A percentile compares a stretch with the other conserved stretches of the same genome.
Conservation (phyloP, 2,888 invertebrate genomes). For the Meghimatium bilineatum region DNA sequence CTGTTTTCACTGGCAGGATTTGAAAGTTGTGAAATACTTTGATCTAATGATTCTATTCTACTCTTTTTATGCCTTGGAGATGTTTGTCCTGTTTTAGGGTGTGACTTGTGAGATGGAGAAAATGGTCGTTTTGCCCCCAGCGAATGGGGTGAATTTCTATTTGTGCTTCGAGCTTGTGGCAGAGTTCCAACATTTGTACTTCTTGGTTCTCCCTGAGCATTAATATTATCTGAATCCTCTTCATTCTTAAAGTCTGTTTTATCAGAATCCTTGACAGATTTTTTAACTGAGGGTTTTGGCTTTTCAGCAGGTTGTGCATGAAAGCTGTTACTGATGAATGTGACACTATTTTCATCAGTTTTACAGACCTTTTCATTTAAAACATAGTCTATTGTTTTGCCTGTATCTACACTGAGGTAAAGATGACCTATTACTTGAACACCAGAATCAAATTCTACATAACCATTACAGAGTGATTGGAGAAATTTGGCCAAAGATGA, state of each 20-base stretch:
- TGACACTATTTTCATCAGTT: constrained; percentile 54
- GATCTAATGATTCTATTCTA: constrained; percentile 35
- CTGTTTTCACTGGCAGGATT: constrained; percentile 37
- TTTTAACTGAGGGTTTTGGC: constrained; percentile 39
- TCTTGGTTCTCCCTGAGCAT: constrained; percentile 35
- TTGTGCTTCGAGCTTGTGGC: neutral
- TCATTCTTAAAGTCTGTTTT: constrained; percentile 25
- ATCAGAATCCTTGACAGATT: neutral
- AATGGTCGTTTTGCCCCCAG: constrained; percentile 19
- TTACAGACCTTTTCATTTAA: constrained; percentile 55
- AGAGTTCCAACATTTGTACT: constrained; percentile 45
- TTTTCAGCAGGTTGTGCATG: constrained; percentile 53
- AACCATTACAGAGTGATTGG: constrained; percentile 55
- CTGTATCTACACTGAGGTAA: constrained; percentile 55
- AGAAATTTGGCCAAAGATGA: constrained; percentile 53
- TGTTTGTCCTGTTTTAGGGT: constrained; percentile 20
- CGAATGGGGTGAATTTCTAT: constrained; percentile 28
- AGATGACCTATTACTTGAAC: constrained; percentile 54
- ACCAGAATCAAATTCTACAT: constrained; percentile 54
- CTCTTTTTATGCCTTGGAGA: constrained; percentile 42
- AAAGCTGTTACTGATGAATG: constrained; percentile 55
- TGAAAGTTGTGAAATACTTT: constrained; percentile 28
- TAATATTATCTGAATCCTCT: neutral
- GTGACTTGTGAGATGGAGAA: constrained; percentile 41
- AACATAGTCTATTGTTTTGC: constrained; percentile 53